These are phyloP conservation scores for Rynchops niger DNA, from an alignment of 2,113 vertebrate genomes.

Conservation along the genomic window DNA sequence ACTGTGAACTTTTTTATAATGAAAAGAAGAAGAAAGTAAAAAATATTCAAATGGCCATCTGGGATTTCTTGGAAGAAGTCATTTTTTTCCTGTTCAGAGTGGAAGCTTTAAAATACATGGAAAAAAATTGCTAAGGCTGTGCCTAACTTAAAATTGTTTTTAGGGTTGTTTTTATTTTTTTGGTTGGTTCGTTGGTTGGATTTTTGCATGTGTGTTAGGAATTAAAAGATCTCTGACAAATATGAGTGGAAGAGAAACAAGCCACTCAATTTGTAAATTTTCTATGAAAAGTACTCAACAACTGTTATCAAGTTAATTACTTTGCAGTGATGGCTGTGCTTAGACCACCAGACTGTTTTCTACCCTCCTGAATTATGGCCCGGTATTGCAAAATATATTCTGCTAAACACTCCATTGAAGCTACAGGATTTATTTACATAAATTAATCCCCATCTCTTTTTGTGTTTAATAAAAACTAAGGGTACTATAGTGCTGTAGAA, in stretches of 20 bases:
- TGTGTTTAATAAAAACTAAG: background rate
- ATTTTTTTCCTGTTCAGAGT: background rate
- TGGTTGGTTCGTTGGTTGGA: no score
- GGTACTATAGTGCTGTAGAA: background rate
- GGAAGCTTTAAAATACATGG: background rate
- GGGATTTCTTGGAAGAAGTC: background rate
- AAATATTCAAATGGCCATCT: background rate
- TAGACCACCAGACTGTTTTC: background rate
- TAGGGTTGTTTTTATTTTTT: no score
- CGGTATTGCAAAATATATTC: background rate
- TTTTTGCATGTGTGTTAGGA: background rate
- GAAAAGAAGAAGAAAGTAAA: no score
- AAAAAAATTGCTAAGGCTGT: background rate
- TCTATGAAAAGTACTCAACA: background rate
- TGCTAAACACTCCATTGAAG: background rate
- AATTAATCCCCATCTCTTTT: background rate
- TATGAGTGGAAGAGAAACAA: background rate
- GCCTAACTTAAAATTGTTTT: background rate
- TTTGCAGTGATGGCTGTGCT: background rate
- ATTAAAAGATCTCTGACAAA: background rate
- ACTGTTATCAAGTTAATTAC: background rate
- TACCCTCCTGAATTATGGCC: background rate
- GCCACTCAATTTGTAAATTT: background rate
- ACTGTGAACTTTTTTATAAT: background rate
- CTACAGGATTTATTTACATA: background rate